These are phyloP conservation scores for Cinclus mexicanus DNA, from an alignment of 2,113 vertebrate species.

Conservation along the genomic window DNA sequence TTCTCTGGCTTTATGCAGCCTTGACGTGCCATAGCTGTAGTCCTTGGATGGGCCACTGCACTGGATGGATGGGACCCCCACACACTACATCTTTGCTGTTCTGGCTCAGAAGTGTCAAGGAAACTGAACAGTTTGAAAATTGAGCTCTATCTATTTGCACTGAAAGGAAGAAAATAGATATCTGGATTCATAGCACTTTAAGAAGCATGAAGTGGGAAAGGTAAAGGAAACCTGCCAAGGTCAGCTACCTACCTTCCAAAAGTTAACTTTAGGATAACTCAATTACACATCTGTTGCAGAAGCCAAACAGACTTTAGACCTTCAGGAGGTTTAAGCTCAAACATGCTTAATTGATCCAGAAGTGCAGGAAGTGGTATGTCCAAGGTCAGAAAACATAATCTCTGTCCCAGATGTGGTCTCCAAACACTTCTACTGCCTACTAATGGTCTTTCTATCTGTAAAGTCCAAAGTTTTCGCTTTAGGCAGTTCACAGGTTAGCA, in stretches of 20 bases:
- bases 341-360: not conserved
- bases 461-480: not conserved
- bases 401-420: not conserved
- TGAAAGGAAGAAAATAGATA: not conserved
- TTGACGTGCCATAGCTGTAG: not conserved
- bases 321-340: not conserved
- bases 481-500: not conserved
- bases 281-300: not conserved
- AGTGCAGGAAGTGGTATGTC: not conserved
- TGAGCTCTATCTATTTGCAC: not conserved
- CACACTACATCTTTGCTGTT: not conserved
- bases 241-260: not conserved
- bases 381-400: not conserved
- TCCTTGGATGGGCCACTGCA: not conserved
- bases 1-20: accelerated
- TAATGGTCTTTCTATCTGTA: too few species aligned
- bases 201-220: not conserved
- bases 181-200: not conserved
- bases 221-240: not conserved
- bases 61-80: not conserved
- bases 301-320: not conserved
- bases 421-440: not conserved
- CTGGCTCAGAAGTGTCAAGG: not conserved
- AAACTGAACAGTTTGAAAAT: not conserved
- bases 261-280: not conserved